Conservation (phyloP, 2,797 vertebrate genomes). For the Chloroceryle amazona region DNA sequence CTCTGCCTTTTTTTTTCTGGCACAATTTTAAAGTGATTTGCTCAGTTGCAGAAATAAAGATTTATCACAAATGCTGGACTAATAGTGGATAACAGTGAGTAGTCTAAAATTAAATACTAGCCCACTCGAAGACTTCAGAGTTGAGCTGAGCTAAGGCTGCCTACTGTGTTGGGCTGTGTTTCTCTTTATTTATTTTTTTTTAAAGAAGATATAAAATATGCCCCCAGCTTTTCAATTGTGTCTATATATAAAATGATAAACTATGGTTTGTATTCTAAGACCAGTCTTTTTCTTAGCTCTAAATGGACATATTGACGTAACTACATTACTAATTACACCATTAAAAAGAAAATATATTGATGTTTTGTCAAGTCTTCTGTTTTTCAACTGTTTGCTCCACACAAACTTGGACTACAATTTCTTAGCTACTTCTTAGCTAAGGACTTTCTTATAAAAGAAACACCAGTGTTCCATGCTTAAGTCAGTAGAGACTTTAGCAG, state of each 20-base stretch:
- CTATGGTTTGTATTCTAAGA: background rate
- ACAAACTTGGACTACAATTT: background rate
- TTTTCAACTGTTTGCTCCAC: background rate
- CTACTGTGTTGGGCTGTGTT: background rate
- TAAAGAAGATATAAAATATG: background rate
- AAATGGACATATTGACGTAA: background rate
- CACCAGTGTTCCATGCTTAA: background rate
- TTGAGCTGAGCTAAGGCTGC: background rate
- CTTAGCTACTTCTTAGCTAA: background rate
- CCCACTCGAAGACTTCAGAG: background rate
- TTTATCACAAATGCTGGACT: background rate
- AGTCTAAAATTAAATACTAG: background rate
- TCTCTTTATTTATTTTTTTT: background rate
- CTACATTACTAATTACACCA: background rate
- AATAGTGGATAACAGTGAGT: background rate
- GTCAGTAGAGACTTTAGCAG: background rate
- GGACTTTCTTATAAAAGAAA: background rate
- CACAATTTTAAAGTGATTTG: background rate
- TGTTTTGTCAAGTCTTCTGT: background rate
- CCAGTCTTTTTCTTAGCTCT: background rate
- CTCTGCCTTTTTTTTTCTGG: background rate
- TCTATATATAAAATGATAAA: background rate
- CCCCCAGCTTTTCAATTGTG: background rate
- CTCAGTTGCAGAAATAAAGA: background rate
- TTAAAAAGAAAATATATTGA: background rate